phyloP scores from a whole-genome alignment of 2,113 vertebrate genomes.

The Tetrao urogallus region DNA sequence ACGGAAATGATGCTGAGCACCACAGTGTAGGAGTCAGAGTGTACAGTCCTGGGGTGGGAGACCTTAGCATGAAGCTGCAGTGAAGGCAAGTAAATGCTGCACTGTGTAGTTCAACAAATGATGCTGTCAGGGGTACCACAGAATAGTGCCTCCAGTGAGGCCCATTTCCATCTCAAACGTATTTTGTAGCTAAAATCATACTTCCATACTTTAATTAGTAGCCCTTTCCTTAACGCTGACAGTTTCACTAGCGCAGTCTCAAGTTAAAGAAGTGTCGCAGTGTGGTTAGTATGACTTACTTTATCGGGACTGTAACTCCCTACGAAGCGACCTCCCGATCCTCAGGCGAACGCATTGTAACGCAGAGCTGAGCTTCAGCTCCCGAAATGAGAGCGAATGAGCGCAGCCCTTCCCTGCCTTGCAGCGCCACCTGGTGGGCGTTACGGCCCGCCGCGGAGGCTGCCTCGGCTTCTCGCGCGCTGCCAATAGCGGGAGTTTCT shows the following conservation, averaged over 20 bases:
- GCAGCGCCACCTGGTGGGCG: background rate
- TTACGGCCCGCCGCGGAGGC: too few species aligned
- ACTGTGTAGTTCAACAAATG: background rate
- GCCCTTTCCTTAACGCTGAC: background rate
- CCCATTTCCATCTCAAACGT: background rate
- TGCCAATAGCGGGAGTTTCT: rapidly evolving
- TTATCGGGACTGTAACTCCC: background rate
- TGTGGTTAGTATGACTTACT: background rate
- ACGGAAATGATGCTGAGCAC: rapidly evolving
- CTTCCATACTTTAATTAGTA: background rate
- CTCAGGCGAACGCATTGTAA: background rate
- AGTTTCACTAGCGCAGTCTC: rapidly evolving
- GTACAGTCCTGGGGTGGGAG: background rate
- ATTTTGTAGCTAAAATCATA: background rate
- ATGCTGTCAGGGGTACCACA: background rate
- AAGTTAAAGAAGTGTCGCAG: background rate
- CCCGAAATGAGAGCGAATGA: background rate
- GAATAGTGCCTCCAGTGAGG: background rate
- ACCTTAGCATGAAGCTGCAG: rapidly evolving
- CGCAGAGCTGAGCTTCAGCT: background rate
- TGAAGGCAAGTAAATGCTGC: background rate
- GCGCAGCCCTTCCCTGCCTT: too few species aligned
- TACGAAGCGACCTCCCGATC: background rate
- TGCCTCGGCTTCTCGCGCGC: background rate
- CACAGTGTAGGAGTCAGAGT: background rate